Evolutionary conservation across 2,888 invertebrate species (phyloP), one percentile per base, ranked within the genome.

Genomic region (Bruchidius siliquastri): DNA sequence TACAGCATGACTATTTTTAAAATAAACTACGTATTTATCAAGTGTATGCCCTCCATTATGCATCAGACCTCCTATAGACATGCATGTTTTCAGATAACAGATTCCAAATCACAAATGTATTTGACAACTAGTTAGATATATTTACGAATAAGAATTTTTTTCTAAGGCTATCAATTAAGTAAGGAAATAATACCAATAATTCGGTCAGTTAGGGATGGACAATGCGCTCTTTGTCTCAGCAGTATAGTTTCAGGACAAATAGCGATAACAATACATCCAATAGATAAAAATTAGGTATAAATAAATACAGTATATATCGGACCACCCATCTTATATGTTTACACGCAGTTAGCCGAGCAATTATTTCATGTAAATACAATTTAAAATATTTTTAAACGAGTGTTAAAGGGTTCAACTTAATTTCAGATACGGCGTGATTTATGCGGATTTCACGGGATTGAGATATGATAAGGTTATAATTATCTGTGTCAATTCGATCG

Each of bases 311-410:
- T 68, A 49, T 30, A 30, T 21, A 68, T 68, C 22, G 68, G 68
- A 68, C 68, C 68, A 68, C 68, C 68, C 68, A 68, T 68, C 22
- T 3, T 21, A 68, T 68, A 68, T 68, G 68, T 68, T 68, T 68
- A 68, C 68, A 68, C 20, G 68, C 68, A 21, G 21, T 21, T 68
- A 22, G 21, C 8, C 4, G 20, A 4, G 22, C 68, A 68, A 68
- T 68, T 68, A 68, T 68, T 68, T 68, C 21, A 68, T 68, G 68
- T 68, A 68, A 68, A 68, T 68, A 68, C 21, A 68, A 68, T 68
- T 21, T 68, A 68, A 68, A 68, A 68, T 68, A 68, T 68, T 68
- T 68, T 68, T 68, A 68, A 68, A 68, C 22, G 21, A 68, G 68
- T 68, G 68, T 68, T 22, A 21, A 21, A 68, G 68, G 22, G 68